Percentiles rank a stretch among this genome's conserved stretches.
Evolutionary conservation across 2,113 vertebrate species (phyloP).

Genomic region (Meleagris gallopavo): DNA sequence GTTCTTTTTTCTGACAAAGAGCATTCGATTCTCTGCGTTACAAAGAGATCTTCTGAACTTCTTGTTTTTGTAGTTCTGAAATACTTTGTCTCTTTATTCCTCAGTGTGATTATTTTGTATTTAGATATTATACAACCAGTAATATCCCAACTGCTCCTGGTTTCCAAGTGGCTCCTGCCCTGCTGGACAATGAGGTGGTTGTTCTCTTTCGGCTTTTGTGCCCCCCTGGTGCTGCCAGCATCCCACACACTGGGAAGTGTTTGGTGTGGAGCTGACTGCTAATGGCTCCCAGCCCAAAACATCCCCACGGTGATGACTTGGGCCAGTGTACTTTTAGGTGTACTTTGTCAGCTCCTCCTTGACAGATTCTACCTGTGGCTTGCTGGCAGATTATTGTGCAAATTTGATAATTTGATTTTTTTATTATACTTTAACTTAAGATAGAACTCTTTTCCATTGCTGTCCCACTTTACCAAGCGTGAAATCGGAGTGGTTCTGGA

Average conservation of each 20-base stretch:
- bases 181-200: background rate
- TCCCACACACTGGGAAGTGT: accelerated
- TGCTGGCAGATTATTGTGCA: background rate
- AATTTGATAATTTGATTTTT: background rate
- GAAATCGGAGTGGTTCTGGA: background rate
- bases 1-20: background rate
- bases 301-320: background rate
- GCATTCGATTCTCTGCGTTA: accelerated
- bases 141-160: background rate
- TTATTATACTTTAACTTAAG: background rate
- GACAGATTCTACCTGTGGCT: accelerated
- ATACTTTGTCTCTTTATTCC: background rate
- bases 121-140: background rate
- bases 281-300: accelerated
- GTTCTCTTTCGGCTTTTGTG: background rate
- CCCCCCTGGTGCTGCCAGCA: background rate
- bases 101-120: background rate
- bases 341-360: background rate
- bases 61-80: background rate
- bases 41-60: background rate
- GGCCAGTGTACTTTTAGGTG: too few relatives aligned
- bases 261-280: background rate
- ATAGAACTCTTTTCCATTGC: background rate
- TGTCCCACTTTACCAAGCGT: background rate
- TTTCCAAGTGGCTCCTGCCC: accelerated